phyloP scores from a whole-genome alignment of 2,797 vertebrate genomes.

The Enteromius anoplus region DNA sequence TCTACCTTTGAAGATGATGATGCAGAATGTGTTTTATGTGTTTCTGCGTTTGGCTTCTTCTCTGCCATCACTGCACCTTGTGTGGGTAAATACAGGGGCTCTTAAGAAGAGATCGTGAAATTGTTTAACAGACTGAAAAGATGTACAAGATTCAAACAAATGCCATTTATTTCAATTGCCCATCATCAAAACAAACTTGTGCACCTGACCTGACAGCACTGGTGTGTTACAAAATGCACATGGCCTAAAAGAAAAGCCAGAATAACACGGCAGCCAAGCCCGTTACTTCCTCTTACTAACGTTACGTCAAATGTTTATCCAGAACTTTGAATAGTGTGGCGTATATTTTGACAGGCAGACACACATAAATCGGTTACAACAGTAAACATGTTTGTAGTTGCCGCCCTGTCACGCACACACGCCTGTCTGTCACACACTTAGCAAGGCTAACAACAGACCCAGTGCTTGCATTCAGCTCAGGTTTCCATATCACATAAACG shows the following conservation, averaged over 20 bases:
- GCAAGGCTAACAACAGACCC: slow-evolving; percentile 13
- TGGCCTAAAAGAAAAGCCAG: background rate
- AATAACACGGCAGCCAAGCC: background rate
- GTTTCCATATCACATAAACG: background rate
- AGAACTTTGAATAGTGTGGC: background rate
- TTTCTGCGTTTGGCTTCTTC: slow-evolving; percentile 92
- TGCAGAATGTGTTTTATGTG: slow-evolving; percentile 86
- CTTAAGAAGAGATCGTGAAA: background rate
- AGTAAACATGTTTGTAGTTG: slow-evolving; percentile 6
- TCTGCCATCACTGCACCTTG: slow-evolving; percentile 82
- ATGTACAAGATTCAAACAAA: background rate
- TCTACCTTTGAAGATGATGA: slow-evolving; percentile 90
- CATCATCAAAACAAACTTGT: background rate
- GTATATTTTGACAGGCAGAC: background rate
- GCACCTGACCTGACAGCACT: background rate
- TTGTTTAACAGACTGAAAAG: background rate
- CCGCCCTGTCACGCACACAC: background rate
- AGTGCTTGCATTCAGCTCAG: background rate
- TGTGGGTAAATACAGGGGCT: slow-evolving; percentile 6
- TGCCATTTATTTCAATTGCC: background rate
- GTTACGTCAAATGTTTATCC: background rate
- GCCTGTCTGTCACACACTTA: slow-evolving; percentile 1
- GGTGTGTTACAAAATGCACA: background rate
- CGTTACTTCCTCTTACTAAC: background rate
- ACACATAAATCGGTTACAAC: background rate